Percentiles rank a stretch among this genome's conserved stretches.
Evolutionary conservation across 30 jellyfish, hydroid and myxozoan genomes (phyloP).

Genomic region (Cassiopea xamachana): DNA sequence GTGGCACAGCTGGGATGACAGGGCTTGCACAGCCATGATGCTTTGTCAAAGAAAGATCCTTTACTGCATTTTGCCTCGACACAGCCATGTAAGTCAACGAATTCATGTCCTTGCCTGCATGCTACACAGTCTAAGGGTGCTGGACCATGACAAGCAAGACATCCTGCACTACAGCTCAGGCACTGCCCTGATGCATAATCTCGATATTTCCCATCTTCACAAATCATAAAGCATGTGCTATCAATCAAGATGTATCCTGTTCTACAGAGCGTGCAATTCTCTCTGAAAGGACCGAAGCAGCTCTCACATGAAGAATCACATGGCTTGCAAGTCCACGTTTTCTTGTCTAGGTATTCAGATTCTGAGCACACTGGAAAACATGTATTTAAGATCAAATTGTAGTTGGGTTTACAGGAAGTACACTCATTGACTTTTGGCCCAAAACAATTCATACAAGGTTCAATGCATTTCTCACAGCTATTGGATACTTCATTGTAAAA

Average conservation of each 20-base stretch:
- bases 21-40: constrained; percentile 31
- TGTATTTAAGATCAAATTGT: constrained; percentile 31
- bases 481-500: constrained; percentile 53
- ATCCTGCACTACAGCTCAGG: constrained; percentile 65
- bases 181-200: constrained; percentile 76
- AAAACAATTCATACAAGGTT: constrained; percentile 76
- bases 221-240: constrained; percentile 66
- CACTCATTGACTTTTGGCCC: constrained; percentile 76
- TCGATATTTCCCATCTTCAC: constrained; percentile 61
- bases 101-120: constrained; percentile 49
- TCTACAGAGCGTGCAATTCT: constrained; percentile 87
- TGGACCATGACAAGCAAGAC: constrained; percentile 82
- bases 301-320: constrained; percentile 90
- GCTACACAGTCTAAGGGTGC: constrained; percentile 39
- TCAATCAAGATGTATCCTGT: constrained; percentile 63
- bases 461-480: constrained; percentile 72
- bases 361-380: constrained; percentile 66
- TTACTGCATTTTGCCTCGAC: constrained; percentile 41
- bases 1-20: constrained; percentile 81
- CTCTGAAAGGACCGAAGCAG: constrained; percentile 79
- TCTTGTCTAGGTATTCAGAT: constrained; percentile 42
- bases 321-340: constrained; percentile 61
- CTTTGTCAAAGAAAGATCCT: constrained; percentile 38
- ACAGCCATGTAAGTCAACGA: constrained; percentile 68
- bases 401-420: constrained; percentile 69